Evolutionary conservation across 2,797 vertebrate genomes (phyloP), one percentile per base, ranked within the genome.

Genomic region (Tympanoctomys barrerae): DNA sequence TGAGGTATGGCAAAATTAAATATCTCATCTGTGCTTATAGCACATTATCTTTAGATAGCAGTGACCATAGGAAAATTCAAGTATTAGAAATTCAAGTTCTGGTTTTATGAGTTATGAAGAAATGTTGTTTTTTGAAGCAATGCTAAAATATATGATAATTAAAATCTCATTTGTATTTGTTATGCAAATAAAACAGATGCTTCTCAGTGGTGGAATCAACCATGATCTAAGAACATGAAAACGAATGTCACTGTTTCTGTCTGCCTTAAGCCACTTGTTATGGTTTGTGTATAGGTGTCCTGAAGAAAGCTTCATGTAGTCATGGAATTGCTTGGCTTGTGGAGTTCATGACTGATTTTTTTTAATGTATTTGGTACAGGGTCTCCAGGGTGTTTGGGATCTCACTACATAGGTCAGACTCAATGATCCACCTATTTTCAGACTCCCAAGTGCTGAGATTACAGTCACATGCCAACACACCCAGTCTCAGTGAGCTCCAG

Each of bases 1-100:
- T 79, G 39, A 91, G 39, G 88, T 80, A 91, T 2, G 42, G 42
- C 18, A 80, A 85, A 87, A 94, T 62, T 84, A 70, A 93, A 66
- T 88, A 66, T 22, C 4, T 77, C 52, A 57, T 94, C 36, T 78
- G 21, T 77, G 22, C 64, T 70, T 93, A 91, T 26, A 75, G 24
- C 11, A 91, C 46, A 71, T 91, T 62, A 42, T 42, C 61, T 33
- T 71, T 9, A 77, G 62, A 80, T 78, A 3, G 24, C 26, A 78
- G 18, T 78, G 2, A 3, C 57, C 24, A 64, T 42, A 59, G 1
- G 24, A 75, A 46, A 90, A 90, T 89, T 87, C 5, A n/a, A n/a
- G 28, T 75, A 31, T 83, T 85, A 59, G 75, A n/a, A 70, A 54
- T 87, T 70, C 33, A 70, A n/a, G 66, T 36, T 13, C 24, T 87